Conservation (phyloP, 2,888 invertebrate species). For the Altica lythri region DNA sequence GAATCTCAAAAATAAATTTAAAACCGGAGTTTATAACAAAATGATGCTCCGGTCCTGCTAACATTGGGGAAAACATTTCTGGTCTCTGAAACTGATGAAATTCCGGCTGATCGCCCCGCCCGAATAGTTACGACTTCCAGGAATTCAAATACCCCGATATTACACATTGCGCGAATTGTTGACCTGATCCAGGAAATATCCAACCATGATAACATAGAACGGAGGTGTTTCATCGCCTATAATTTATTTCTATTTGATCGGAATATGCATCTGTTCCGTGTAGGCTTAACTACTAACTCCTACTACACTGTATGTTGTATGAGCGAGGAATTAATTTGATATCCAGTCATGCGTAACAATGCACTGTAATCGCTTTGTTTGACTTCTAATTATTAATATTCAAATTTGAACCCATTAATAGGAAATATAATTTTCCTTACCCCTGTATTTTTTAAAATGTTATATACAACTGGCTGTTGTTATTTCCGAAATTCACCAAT, state of each 20-base stretch:
- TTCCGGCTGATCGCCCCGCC: constrained; percentile 56
- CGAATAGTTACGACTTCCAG: constrained; percentile 58
- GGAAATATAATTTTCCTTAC: too few relatives aligned
- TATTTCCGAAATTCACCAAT: too few relatives aligned
- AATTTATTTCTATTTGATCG: constrained; percentile 10
- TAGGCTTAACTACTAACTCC: background rate
- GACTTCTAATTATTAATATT: too few relatives aligned
- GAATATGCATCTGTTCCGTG: background rate
- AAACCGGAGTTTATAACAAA: too few relatives aligned
- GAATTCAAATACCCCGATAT: constrained; percentile 56
- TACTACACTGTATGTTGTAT: too few relatives aligned
- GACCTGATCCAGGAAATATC: constrained; percentile 33
- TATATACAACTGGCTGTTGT: too few relatives aligned
- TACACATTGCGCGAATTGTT: constrained; percentile 56
- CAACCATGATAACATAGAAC: background rate
- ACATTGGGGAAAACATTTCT: constrained; percentile 60
- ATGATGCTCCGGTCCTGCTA: constrained; percentile 8
- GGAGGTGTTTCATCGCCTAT: constrained; percentile 1
- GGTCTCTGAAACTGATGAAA: constrained; percentile 65
- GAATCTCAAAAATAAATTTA: too few relatives aligned
- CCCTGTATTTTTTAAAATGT: too few relatives aligned
- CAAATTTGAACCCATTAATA: too few relatives aligned
- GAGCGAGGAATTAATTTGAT: too few relatives aligned
- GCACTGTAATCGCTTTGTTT: too few relatives aligned
- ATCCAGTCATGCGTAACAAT: too few relatives aligned